Conservation (phyloP, 2,888 invertebrate genomes). For the Parochlus steinenii region DNA sequence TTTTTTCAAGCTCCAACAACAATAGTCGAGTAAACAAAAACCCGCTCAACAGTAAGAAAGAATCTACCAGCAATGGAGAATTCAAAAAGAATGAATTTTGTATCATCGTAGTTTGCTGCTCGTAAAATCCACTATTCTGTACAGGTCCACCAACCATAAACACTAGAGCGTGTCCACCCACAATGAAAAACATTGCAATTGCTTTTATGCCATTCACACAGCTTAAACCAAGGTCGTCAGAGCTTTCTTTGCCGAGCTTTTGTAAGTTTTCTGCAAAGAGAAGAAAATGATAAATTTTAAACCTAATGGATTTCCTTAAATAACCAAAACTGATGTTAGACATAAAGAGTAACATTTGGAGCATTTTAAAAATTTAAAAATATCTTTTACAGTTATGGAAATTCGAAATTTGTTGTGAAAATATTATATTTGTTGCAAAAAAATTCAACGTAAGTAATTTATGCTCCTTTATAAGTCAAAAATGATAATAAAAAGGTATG, state of each 20-base stretch:
- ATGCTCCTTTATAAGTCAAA: neutral
- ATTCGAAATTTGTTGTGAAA: conserved; percentile 3
- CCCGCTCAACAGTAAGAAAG: conserved; percentile 51
- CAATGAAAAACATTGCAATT: conserved; percentile 47
- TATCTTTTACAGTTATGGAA: no score
- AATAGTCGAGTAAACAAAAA: conserved; percentile 52
- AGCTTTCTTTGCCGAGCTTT: conserved; percentile 25
- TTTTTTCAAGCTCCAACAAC: conserved; percentile 47
- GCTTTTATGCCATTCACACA: conserved; percentile 49
- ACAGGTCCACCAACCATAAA: conserved; percentile 51
- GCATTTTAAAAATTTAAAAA: no score
- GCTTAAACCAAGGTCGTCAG: conserved; percentile 41
- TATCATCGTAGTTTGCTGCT: conserved; percentile 23
- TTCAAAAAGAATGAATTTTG: conserved; percentile 46
- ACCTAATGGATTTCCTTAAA: no score
- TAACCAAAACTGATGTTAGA: no score
- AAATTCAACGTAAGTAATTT: neutral
- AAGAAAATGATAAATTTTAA: neutral
- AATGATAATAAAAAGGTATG: neutral
- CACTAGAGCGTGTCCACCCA: conserved; percentile 46
- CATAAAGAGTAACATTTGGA: no score
- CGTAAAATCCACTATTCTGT: conserved; percentile 41
- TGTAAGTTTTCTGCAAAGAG: conserved; percentile 21
- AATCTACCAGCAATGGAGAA: conserved; percentile 53
- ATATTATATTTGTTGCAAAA: neutral